Conservation (phyloP, 1,140 invertebrate genomes). For the Portunus trituberculatus region DNA sequence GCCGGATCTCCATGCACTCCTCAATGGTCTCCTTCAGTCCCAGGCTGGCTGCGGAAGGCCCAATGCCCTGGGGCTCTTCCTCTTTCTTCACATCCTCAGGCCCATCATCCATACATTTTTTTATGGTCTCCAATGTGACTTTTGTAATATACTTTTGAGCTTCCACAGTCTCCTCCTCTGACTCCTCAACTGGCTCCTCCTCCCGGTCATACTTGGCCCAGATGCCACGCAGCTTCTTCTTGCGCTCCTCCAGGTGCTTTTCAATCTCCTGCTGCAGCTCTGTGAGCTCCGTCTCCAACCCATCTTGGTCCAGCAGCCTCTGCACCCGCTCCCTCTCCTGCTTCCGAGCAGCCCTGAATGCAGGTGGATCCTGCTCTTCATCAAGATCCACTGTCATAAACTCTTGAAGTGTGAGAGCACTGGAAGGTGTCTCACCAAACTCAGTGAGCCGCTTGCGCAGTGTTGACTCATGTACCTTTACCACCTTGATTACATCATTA, state of each 20-base stretch:
- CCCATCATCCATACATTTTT: conserved; percentile 73
- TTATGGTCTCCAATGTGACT: conserved; percentile 71
- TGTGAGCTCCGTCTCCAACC: conserved; percentile 81
- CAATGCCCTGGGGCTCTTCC: conserved; percentile 63
- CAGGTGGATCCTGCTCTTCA: conserved; percentile 97
- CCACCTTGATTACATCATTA: conserved; percentile 95
- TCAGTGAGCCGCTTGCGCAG: conserved; percentile 94
- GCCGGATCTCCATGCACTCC: conserved; percentile 79
- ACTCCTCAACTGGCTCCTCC: conserved; percentile 42
- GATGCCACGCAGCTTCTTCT: conserved; percentile 84
- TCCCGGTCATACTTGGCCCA: conserved; percentile 74
- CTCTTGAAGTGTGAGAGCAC: conserved; percentile 94
- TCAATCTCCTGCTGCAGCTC: conserved; percentile 82
- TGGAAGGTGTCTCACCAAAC: conserved; percentile 97
- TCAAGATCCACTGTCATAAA: conserved; percentile 98
- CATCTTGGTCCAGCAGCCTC: conserved; percentile 81
- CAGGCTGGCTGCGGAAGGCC: conserved; percentile 80
- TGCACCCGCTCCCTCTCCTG: conserved; percentile 87
- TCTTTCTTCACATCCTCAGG: conserved; percentile 58
- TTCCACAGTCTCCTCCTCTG: conserved; percentile 65
- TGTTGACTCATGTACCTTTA: conserved; percentile 97
- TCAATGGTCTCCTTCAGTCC: conserved; percentile 79
- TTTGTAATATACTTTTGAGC: conserved; percentile 75
- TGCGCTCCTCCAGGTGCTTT: conserved; percentile 85
- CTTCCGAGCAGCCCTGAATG: conserved; percentile 93